These are phyloP conservation scores for Stomatorhinus walkeri DNA, from an alignment of 2,797 vertebrate species.

Conservation along the genomic window DNA sequence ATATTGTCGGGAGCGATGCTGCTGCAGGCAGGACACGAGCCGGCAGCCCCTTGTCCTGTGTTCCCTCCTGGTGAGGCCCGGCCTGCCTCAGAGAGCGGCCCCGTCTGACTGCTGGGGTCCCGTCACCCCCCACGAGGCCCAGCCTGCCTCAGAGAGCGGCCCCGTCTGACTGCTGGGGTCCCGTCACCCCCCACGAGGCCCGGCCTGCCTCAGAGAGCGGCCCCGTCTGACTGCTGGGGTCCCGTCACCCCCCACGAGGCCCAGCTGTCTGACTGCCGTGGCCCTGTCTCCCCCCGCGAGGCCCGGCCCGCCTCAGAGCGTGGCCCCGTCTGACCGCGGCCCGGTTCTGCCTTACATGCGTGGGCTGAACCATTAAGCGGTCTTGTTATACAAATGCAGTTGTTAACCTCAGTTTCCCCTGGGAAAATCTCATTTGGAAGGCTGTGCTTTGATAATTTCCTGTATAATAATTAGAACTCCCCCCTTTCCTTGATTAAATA, in stretches of 20 bases:
- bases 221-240: constrained; percentile 2
- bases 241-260: constrained; percentile 5
- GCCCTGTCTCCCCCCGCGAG: neutral
- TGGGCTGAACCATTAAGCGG: constrained; percentile 8
- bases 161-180: constrained; percentile 4
- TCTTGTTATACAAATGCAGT: constrained; percentile 26
- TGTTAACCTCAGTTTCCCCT: constrained; percentile 26
- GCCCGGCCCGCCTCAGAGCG: constrained; percentile 15
- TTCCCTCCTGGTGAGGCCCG: neutral
- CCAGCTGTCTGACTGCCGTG: constrained; percentile 26
- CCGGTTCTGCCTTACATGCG: neutral
- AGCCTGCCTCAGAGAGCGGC: neutral
- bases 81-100: neutral
- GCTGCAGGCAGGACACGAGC: neutral
- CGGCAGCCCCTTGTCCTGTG: neutral
- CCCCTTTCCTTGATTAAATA: constrained; percentile 32
- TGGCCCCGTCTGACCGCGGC: neutral
- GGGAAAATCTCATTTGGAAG: constrained; percentile 27
- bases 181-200: neutral
- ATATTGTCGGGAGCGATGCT: constrained; percentile 19
- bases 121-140: constrained; percentile 10
- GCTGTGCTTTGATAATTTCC: constrained; percentile 38
- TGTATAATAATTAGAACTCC: constrained; percentile 38
- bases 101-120: constrained; percentile 1
- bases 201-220: neutral